Evolutionary conservation across 2,888 invertebrate species (phyloP).

Genomic region (Allophyes oxyacanthae): DNA sequence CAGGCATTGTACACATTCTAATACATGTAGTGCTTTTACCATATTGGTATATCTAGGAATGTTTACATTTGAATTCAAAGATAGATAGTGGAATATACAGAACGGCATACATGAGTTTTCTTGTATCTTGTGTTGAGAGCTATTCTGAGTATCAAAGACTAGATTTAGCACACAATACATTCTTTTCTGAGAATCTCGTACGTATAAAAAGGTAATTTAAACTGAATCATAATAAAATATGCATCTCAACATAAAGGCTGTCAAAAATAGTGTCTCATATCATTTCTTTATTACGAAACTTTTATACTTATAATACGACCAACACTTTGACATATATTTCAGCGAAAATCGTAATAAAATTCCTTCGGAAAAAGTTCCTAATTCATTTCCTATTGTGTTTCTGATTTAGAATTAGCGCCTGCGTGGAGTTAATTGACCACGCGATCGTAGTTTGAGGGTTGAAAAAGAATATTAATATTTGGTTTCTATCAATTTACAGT

Average conservation of each 20-base stretch:
- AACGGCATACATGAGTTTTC: no score
- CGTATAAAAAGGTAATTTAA: no score
- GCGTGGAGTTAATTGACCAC: conserved; percentile 59
- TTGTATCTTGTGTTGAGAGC: no score
- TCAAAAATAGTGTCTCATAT: no score
- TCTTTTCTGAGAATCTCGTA: no score
- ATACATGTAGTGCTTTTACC: neutral
- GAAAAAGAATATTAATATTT: conserved; percentile 48
- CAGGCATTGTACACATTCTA: neutral
- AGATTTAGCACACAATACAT: no score
- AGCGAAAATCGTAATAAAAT: conserved; percentile 20
- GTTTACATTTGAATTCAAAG: conserved; percentile 1
- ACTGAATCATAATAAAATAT: no score
- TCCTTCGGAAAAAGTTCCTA: conserved; percentile 43
- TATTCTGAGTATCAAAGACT: no score
- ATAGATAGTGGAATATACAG: neutral
- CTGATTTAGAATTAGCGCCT: conserved; percentile 35
- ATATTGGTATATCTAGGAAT: conserved; percentile 1
- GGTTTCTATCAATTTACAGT: conserved; percentile 40
- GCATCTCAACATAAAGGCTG: no score
- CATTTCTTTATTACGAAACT: conserved; percentile 15
- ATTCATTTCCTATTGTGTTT: conserved; percentile 52
- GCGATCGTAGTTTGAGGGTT: conserved; percentile 53
- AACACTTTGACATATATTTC: conserved; percentile 21
- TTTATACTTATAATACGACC: neutral